Conservation (phyloP, 2,113 vertebrate genomes). For the Amphiprion percula region DNA sequence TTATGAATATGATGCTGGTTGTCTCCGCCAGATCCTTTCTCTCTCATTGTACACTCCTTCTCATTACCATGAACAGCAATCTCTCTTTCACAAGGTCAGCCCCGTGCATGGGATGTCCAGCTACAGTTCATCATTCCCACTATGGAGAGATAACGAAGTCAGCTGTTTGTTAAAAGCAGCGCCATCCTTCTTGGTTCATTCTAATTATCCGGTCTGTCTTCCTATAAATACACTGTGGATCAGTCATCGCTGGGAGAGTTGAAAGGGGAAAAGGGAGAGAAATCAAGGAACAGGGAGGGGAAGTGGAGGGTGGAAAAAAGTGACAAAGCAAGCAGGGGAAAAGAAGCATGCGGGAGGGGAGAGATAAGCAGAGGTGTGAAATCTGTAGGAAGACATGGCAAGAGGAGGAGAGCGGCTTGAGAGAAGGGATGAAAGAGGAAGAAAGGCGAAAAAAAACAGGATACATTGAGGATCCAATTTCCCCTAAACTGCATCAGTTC, state of each 20-base stretch:
- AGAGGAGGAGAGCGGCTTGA: background rate
- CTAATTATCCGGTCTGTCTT: slow-evolving; percentile 70
- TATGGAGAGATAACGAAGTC: slow-evolving; percentile 63
- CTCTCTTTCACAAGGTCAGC: slow-evolving; percentile 74
- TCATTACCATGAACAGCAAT: slow-evolving; percentile 69
- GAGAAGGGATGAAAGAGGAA: slow-evolving; percentile 19
- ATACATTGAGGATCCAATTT: slow-evolving; percentile 23
- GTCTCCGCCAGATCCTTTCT: slow-evolving; percentile 6
- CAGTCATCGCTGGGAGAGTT: slow-evolving; percentile 22
- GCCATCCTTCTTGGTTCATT: slow-evolving; percentile 58
- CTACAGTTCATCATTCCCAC: slow-evolving; percentile 44
- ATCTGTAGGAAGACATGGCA: slow-evolving; percentile 30
- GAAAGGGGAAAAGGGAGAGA: slow-evolving; percentile 15
- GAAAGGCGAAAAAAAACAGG: background rate
- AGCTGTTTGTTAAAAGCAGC: slow-evolving; percentile 53
- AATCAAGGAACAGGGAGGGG: slow-evolving; percentile 25
- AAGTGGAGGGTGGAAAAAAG: background rate
- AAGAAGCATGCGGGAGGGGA: slow-evolving; percentile 23
- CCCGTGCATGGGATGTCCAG: slow-evolving; percentile 44
- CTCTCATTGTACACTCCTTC: slow-evolving; percentile 29
- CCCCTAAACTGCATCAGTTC: background rate
- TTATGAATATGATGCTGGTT: slow-evolving; percentile 49
- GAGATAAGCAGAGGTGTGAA: slow-evolving; percentile 62
- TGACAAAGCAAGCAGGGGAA: slow-evolving; percentile 48
- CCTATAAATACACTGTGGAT: slow-evolving; percentile 55